Conservation (phyloP, 92 coral and sea anemone species). For the Muricea muricata region DNA sequence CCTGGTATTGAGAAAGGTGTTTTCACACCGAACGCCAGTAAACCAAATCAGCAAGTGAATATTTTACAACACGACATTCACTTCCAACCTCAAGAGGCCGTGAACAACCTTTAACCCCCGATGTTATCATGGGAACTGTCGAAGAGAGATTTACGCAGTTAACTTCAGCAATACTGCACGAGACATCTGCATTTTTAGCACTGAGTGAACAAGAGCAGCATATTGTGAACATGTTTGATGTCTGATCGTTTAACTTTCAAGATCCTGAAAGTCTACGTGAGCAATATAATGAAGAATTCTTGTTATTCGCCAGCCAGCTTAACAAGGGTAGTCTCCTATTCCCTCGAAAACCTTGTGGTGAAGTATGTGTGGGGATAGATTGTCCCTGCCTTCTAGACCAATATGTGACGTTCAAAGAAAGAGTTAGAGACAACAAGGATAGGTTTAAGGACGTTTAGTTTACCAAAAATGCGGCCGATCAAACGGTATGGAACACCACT, state of each 20-base stretch:
- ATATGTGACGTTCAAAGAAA: conserved; percentile 15
- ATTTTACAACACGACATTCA: conserved; percentile 21
- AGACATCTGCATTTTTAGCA: conserved; percentile 7
- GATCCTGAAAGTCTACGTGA: conserved; percentile 13
- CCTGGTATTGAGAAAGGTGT: background rate
- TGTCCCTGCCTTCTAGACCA: conserved; percentile 16
- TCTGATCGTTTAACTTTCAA: too few species aligned
- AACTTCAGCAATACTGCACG: background rate
- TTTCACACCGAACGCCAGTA: background rate
- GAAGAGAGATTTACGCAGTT: conserved; percentile 18
- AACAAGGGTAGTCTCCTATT: conserved; percentile 2
- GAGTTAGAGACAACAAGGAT: conserved; percentile 14
- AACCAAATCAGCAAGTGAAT: conserved; percentile 2
- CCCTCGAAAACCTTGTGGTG: conserved; percentile 9
- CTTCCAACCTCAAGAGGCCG: conserved; percentile 4
- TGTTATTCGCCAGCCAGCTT: background rate
- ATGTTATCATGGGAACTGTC: conserved; percentile 11
- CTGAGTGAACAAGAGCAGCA: conserved; percentile 7
- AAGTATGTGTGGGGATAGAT: conserved; percentile 2
- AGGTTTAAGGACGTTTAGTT: conserved; percentile 6
- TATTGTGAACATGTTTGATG: conserved; percentile 34
- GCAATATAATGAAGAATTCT: conserved; percentile 1
- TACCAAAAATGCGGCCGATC: background rate
- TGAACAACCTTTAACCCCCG: background rate
- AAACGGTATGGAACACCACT: background rate